These are phyloP conservation scores for Sinohyriopsis cumingii DNA, from an alignment of 2,888 invertebrate species.

Conservation along the genomic window DNA sequence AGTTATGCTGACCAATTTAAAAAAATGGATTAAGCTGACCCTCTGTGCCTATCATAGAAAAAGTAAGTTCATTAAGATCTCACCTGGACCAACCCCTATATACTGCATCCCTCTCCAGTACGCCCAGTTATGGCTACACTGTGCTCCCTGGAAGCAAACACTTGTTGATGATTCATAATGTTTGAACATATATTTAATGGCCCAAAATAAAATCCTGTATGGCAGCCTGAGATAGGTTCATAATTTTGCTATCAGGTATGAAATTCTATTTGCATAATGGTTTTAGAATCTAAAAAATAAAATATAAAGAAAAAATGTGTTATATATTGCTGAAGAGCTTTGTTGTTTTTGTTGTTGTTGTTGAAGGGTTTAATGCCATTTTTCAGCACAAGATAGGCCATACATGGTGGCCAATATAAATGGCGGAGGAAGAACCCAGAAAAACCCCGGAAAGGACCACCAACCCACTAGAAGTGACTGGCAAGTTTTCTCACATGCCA, in stretches of 20 bases:
- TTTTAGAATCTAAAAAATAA: background rate
- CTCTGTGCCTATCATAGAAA: too few relatives aligned
- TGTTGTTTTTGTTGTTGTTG: too few relatives aligned
- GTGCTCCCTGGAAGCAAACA: slow-evolving; percentile 38
- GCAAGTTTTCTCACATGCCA: too few relatives aligned
- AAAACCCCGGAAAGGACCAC: too few relatives aligned
- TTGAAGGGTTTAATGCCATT: too few relatives aligned
- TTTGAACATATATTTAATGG: background rate
- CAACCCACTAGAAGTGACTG: too few relatives aligned
- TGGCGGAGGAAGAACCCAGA: too few relatives aligned
- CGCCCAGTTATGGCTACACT: slow-evolving; percentile 55
- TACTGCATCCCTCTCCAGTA: slow-evolving; percentile 65
- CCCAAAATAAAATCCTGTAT: background rate
- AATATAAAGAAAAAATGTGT: background rate
- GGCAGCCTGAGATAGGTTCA: background rate
- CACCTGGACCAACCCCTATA: slow-evolving; percentile 67
- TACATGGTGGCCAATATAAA: too few relatives aligned
- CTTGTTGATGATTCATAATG: background rate
- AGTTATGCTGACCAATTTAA: too few relatives aligned
- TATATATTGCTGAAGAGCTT: background rate
- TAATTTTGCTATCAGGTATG: background rate
- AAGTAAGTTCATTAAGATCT: slow-evolving; percentile 1
- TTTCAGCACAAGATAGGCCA: too few relatives aligned
- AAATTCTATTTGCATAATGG: background rate
- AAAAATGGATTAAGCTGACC: too few relatives aligned